These are phyloP conservation scores for Luffia ferchaultella DNA, from an alignment of 2,888 invertebrate species.

Conservation along the genomic window DNA sequence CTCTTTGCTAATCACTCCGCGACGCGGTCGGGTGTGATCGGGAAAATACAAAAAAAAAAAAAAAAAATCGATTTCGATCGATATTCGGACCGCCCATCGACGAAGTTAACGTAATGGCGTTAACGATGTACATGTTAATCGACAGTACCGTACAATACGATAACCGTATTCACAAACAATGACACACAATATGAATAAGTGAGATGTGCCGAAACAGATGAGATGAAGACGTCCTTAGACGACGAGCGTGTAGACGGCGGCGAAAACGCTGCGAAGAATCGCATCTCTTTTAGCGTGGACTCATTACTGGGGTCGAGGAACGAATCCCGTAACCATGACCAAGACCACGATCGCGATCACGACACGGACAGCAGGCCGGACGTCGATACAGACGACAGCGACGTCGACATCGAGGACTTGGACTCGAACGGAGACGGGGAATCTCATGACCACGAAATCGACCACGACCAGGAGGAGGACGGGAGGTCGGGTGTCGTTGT, in stretches of 20 bases:
- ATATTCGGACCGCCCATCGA: not conserved
- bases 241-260: slow-evolving; percentile 51
- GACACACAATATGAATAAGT: not conserved
- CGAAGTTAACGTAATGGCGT: not conserved
- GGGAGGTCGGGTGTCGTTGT: slow-evolving; percentile 67
- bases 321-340: slow-evolving; percentile 27
- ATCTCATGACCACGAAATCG: slow-evolving; percentile 38
- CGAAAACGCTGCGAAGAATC: slow-evolving; percentile 63
- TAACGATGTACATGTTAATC: not conserved
- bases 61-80: not conserved
- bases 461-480: slow-evolving; percentile 51
- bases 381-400: slow-evolving; percentile 47
- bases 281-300: slow-evolving; percentile 80
- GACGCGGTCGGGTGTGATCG: not conserved
- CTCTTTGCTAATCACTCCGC: not conserved
- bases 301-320: slow-evolving; percentile 60
- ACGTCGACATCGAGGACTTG: slow-evolving; percentile 57
- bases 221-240: slow-evolving; percentile 63
- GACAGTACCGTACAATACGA: not conserved
- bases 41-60: too few relatives aligned
- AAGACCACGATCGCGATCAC: slow-evolving; percentile 13
- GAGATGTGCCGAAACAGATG: slow-evolving; percentile 27
- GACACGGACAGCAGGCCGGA: slow-evolving; percentile 44
- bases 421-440: slow-evolving; percentile 39
- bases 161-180: not conserved